A percentile compares a stretch with the other conserved stretches of the same genome.
These are phyloP conservation scores for Coryphaenoides rupestris DNA, from an alignment of 2,113 vertebrate genomes.

Conservation along the genomic window DNA sequence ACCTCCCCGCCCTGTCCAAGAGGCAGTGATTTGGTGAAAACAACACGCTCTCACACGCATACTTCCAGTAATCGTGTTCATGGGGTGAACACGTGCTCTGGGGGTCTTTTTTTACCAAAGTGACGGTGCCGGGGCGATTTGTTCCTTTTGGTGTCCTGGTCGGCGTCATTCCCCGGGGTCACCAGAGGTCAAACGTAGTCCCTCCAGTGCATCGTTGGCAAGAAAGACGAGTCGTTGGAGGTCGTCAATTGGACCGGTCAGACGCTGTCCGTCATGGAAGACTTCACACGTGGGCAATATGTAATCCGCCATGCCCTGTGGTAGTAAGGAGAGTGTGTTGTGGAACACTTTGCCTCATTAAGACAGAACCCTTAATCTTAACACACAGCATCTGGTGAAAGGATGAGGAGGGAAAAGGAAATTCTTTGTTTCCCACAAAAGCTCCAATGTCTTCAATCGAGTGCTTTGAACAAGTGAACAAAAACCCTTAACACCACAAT, in stretches of 20 bases:
- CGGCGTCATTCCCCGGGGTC: conserved; percentile 7
- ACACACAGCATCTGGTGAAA: not conserved
- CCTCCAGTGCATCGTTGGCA: conserved; percentile 1
- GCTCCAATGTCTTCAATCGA: not conserved
- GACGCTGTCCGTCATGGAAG: not conserved
- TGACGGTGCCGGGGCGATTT: conserved; percentile 4
- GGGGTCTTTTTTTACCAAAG: conserved; percentile 31
- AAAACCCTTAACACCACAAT: too few species aligned
- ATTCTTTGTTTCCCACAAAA: not conserved
- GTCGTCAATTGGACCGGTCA: not conserved
- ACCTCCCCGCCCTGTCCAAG: conserved; percentile 19
- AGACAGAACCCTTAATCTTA: not conserved
- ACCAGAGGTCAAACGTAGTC: not conserved
- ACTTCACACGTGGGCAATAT: not conserved
- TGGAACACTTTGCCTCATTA: not conserved
- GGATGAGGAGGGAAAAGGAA: not conserved
- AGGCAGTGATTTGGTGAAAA: conserved; percentile 35
- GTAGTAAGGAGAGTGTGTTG: not conserved
- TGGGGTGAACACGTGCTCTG: conserved; percentile 38
- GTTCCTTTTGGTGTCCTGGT: conserved; percentile 16
- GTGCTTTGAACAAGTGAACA: too few species aligned
- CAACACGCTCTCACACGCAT: conserved; percentile 17
- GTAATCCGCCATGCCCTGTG: not conserved
- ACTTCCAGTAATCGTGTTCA: conserved; percentile 42
- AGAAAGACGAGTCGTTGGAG: not conserved